Conservation (phyloP, 2,113 vertebrate species). For the Indri indri region DNA sequence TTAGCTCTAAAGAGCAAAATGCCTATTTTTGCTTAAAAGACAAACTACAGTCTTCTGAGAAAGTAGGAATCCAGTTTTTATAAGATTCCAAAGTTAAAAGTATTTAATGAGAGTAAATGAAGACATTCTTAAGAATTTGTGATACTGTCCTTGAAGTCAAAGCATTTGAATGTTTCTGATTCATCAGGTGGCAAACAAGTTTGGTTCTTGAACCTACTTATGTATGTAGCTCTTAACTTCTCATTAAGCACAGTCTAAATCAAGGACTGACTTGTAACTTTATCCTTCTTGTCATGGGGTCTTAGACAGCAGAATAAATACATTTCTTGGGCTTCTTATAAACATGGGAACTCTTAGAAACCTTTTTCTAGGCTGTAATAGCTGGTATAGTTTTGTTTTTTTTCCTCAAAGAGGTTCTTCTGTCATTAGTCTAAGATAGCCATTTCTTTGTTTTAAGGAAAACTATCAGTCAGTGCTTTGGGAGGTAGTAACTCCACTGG, state of each 20-base stretch:
- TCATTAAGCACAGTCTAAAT: background rate
- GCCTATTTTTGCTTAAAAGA: slow-evolving; percentile 5
- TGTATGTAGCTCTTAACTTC: background rate
- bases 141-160: background rate
- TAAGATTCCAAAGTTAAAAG: background rate
- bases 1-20: background rate
- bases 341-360: background rate
- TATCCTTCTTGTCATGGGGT: background rate
- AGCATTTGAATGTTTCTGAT: background rate
- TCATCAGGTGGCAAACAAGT: background rate
- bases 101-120: background rate
- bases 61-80: background rate
- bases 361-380: background rate
- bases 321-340: background rate
- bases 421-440: background rate
- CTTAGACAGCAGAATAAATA: background rate
- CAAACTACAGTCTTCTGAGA: background rate
- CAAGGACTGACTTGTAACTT: background rate
- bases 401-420: background rate
- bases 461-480: background rate
- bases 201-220: background rate
- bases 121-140: background rate
- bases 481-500: background rate
- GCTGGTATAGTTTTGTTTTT: background rate
- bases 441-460: background rate